Conservation (phyloP, 1,140 invertebrate species). For the Rhagoletis zephyria region DNA sequence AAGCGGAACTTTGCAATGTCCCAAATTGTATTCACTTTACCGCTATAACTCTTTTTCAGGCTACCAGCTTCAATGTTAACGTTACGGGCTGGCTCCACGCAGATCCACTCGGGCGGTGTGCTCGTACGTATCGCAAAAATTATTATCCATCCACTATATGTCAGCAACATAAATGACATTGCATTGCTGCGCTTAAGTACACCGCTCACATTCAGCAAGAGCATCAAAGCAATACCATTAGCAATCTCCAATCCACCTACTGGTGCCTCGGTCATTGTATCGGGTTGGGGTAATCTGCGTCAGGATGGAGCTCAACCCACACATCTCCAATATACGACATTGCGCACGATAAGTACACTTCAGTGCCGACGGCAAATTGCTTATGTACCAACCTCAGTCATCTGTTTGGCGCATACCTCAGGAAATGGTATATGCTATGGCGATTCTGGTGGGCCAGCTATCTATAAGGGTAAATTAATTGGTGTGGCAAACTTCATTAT, state of each 20-base stretch:
- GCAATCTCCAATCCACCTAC: conserved; percentile 58
- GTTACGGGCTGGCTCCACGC: conserved; percentile 68
- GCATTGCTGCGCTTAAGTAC: conserved; percentile 70
- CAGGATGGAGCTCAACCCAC: conserved; percentile 23
- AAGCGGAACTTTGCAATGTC: too few relatives aligned
- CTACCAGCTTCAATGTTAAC: conserved; percentile 52
- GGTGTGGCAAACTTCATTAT: conserved; percentile 58
- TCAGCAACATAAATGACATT: conserved; percentile 71
- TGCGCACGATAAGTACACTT: conserved; percentile 33
- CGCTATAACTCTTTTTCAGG: not conserved
- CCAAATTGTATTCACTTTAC: not conserved
- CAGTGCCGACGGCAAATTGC: conserved; percentile 15
- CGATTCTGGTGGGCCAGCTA: conserved; percentile 58
- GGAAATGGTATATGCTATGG: conserved; percentile 55
- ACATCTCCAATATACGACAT: conserved; percentile 51
- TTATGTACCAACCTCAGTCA: not conserved
- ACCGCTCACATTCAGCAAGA: conserved; percentile 61
- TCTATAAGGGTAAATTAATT: conserved; percentile 53
- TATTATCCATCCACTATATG: conserved; percentile 67
- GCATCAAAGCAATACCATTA: conserved; percentile 65
- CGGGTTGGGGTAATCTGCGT: conserved; percentile 69
- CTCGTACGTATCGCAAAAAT: conserved; percentile 64
- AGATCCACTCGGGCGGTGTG: conserved; percentile 62
- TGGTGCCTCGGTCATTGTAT: conserved; percentile 60
- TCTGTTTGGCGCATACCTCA: conserved; percentile 54